Evolutionary conservation across 2,113 vertebrate genomes (phyloP).

Genomic region (Pongo pygmaeus): DNA sequence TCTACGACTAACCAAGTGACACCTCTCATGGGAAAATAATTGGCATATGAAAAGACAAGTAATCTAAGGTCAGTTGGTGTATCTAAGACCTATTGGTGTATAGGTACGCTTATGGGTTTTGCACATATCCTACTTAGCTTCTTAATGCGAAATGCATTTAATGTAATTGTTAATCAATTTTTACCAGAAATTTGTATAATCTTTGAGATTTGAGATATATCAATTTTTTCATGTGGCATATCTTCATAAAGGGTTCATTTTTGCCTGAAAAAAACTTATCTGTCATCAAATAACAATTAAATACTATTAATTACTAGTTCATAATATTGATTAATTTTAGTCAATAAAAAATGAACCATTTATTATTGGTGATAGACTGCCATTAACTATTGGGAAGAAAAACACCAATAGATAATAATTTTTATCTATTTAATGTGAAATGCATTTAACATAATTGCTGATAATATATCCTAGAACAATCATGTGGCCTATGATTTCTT

Average conservation of each 20-base stretch:
- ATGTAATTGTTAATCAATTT: not conserved
- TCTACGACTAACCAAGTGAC: not conserved
- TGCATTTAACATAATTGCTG: not conserved
- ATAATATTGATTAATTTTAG: not conserved
- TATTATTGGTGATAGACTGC: not conserved
- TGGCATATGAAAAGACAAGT: not conserved
- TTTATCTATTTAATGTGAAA: slow-evolving; percentile 8
- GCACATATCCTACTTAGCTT: not conserved
- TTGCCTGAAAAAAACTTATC: not conserved
- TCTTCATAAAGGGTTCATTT: not conserved
- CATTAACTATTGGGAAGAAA: not conserved
- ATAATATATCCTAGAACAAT: not conserved
- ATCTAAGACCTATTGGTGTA: too few relatives aligned
- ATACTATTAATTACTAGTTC: not conserved
- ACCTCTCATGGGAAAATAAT: not conserved
- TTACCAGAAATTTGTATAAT: not conserved
- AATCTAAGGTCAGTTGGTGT: not conserved
- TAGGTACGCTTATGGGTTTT: too few relatives aligned
- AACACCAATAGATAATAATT: not conserved
- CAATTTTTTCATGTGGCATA: not conserved
- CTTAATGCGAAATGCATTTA: not conserved
- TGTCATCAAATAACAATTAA: not conserved
- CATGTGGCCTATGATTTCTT: not conserved
- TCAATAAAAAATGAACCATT: not conserved
- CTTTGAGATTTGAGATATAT: not conserved